Evolutionary conservation across 2,113 vertebrate species (phyloP).

Genomic region (Ptilorrhoa leucosticta): DNA sequence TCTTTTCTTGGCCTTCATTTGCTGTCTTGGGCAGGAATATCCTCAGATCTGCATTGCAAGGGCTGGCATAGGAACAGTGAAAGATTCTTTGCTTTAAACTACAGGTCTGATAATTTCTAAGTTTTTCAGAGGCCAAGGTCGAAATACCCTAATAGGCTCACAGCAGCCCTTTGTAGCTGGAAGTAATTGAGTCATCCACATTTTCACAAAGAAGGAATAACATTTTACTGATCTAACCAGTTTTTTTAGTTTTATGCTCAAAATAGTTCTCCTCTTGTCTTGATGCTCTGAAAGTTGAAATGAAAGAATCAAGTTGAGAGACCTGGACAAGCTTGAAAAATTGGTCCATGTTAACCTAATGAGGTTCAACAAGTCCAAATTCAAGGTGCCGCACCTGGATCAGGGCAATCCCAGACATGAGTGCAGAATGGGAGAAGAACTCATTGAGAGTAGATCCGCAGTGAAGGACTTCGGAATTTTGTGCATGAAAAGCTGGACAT

Average conservation of each 20-base stretch:
- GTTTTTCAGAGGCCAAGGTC: background rate
- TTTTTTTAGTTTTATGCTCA: background rate
- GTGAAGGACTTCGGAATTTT: background rate
- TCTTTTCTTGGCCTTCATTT: background rate
- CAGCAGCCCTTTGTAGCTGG: background rate
- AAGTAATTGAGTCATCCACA: background rate
- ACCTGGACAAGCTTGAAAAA: background rate
- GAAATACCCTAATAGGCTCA: background rate
- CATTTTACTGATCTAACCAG: background rate
- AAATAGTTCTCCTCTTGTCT: background rate
- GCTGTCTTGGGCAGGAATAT: background rate
- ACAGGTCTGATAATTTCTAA: background rate
- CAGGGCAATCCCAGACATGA: background rate
- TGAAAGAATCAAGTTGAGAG: background rate
- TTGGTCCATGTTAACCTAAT: background rate
- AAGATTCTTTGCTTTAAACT: background rate
- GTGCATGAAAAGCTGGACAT: background rate
- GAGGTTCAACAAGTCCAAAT: background rate
- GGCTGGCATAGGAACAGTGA: background rate
- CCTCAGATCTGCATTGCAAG: background rate
- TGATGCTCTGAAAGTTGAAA: background rate
- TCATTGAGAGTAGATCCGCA: background rate
- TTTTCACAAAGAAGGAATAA: background rate
- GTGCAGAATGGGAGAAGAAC: background rate
- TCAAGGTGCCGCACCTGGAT: background rate